Conservation (phyloP, 2,888 invertebrate species). For the Oscheius sp. region DNA sequence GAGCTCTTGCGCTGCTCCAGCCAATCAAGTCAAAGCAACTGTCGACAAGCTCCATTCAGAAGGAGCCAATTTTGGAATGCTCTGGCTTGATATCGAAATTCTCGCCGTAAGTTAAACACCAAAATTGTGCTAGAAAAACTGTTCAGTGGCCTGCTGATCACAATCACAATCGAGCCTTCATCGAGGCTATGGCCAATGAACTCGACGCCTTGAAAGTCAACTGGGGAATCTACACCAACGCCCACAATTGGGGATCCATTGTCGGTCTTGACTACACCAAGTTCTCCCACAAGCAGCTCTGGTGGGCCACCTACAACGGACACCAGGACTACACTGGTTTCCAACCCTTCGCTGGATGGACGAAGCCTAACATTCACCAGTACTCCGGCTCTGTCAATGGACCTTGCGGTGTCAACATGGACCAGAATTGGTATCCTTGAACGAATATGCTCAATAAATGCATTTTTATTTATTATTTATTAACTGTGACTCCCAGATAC, state of each 20-base stretch:
- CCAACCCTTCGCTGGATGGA: conserved; percentile 49
- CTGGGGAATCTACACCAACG: conserved; percentile 54
- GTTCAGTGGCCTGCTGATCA: conserved; percentile 32
- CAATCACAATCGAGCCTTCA: conserved; percentile 24
- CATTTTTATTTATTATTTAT: too few species aligned
- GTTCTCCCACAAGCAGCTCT: conserved; percentile 40
- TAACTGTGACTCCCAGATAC: conserved; percentile 16
- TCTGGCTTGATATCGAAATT: conserved; percentile 51
- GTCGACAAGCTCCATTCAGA: conserved; percentile 28
- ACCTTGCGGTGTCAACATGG: conserved; percentile 51
- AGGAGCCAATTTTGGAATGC: conserved; percentile 34
- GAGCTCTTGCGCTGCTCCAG: conserved; percentile 39
- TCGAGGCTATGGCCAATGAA: conserved; percentile 32
- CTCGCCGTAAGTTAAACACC: not conserved
- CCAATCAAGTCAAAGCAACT: conserved; percentile 30
- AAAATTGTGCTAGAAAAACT: not conserved
- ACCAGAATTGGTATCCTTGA: conserved; percentile 40
- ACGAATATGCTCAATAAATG: not conserved
- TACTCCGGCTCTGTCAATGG: conserved; percentile 44
- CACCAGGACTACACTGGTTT: conserved; percentile 31
- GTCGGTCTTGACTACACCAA: conserved; percentile 53
- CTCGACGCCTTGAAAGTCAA: conserved; percentile 30
- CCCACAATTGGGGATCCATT: conserved; percentile 55
- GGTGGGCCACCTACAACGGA: conserved; percentile 58
- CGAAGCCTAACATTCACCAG: conserved; percentile 46